Conservation (phyloP, 2,113 vertebrate genomes). For the Pangasianodon hypophthalmus region DNA sequence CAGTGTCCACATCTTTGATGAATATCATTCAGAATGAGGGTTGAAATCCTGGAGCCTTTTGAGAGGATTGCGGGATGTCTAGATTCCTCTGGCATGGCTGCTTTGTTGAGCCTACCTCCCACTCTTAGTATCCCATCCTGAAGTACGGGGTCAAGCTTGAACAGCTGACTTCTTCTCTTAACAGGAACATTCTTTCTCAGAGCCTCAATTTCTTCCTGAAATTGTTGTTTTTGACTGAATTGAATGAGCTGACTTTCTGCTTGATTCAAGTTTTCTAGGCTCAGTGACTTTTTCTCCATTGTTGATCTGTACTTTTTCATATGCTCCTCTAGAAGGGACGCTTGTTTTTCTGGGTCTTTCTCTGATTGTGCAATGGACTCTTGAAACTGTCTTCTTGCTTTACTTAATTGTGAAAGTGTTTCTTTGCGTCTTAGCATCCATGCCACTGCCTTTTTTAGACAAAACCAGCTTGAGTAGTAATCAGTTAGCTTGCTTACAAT, state of each 20-base stretch:
- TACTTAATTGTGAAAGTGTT: too few relatives aligned
- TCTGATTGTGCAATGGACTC: not conserved
- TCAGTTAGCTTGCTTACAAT: too few relatives aligned
- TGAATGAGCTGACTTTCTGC: not conserved
- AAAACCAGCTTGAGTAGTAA: too few relatives aligned
- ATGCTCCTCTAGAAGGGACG: not conserved
- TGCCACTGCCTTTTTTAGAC: not conserved
- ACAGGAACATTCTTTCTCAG: too few relatives aligned
- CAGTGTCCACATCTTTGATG: not conserved
- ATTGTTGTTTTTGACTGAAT: not conserved
- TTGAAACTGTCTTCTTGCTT: too few relatives aligned
- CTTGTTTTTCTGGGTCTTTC: not conserved
- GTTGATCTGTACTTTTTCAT: not conserved
- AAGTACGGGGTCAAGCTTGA: not conserved
- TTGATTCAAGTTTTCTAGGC: not conserved
- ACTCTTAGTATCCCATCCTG: conserved; percentile 27
- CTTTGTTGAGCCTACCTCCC: conserved; percentile 6
- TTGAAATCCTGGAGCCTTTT: not conserved
- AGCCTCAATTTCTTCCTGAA: not conserved
- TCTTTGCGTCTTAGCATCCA: too few relatives aligned
- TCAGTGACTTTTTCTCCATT: not conserved
- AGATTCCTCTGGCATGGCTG: conserved; percentile 2
- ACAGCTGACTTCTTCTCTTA: not conserved
- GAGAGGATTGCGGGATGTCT: conserved; percentile 30
- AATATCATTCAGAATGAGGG: not conserved